A percentile compares a stretch with the other conserved stretches of the same genome.
Evolutionary conservation across 1,140 invertebrate species (phyloP).

Genomic region (Ips nitidus): DNA sequence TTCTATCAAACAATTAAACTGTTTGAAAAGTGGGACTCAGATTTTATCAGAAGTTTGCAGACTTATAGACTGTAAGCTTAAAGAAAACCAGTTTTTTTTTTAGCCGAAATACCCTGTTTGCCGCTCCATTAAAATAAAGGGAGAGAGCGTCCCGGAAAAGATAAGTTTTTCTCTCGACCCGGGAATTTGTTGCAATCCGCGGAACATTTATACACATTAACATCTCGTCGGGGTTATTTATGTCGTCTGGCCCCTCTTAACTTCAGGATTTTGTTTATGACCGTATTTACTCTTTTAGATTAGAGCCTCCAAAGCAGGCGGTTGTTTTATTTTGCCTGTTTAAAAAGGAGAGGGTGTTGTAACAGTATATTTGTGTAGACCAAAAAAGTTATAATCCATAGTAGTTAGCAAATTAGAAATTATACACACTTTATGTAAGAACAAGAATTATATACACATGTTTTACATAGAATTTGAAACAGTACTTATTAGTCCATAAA

Average conservation of each 20-base stretch:
- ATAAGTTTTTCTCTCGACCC: slow-evolving; percentile 43
- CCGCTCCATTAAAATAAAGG: slow-evolving; percentile 24
- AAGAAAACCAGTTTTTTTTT: no score
- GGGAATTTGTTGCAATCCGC: slow-evolving; percentile 50
- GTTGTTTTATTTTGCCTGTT: slow-evolving; percentile 23
- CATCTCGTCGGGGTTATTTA: slow-evolving; percentile 47
- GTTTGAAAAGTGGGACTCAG: no score
- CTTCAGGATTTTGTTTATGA: slow-evolving; percentile 44
- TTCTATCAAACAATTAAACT: no score
- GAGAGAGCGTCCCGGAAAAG: slow-evolving; percentile 28
- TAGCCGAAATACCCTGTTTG: neutral
- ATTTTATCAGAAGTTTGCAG: no score
- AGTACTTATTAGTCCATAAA: no score
- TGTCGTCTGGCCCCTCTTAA: slow-evolving; percentile 47
- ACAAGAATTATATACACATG: no score
- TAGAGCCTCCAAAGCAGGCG: slow-evolving; percentile 28
- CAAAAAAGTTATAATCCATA: no score
- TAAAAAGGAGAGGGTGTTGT: slow-evolving; percentile 15
- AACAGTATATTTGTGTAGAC: no score
- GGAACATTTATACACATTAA: slow-evolving; percentile 50
- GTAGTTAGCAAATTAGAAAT: no score
- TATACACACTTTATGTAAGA: no score
- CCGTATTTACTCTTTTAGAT: slow-evolving; percentile 41
- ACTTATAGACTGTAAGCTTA: no score
- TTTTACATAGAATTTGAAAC: no score